These are phyloP conservation scores for Lophura nycthemera DNA, from an alignment of 2,113 vertebrate species.

Conservation along the genomic window DNA sequence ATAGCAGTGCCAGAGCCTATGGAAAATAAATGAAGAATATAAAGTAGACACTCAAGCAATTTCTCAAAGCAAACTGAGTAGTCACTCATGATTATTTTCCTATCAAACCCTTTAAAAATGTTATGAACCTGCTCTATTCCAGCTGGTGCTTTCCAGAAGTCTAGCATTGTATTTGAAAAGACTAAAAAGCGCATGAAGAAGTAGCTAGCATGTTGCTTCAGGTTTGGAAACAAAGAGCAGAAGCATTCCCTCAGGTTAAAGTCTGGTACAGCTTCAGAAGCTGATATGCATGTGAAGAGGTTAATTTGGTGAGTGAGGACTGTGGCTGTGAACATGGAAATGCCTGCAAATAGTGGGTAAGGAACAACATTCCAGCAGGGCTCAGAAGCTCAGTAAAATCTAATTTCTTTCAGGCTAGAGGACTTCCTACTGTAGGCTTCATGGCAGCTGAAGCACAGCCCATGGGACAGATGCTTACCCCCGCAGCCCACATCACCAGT, in stretches of 20 bases:
- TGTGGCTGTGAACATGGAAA: not conserved
- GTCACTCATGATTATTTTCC: slow-evolving; percentile 51
- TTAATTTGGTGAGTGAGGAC: not conserved
- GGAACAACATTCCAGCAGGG: not conserved
- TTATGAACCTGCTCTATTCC: slow-evolving; percentile 19
- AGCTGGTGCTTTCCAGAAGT: slow-evolving; percentile 8
- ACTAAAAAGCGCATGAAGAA: not conserved
- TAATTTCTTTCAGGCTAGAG: too few species aligned
- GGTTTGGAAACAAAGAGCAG: not conserved
- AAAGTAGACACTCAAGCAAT: not conserved
- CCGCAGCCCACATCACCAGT: not conserved
- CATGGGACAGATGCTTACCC: accelerated
- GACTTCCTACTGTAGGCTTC: not conserved
- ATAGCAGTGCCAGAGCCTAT: not conserved
- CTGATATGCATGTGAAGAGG: not conserved
- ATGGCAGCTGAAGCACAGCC: not conserved
- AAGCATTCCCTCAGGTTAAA: not conserved
- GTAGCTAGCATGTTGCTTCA: not conserved
- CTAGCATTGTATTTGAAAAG: slow-evolving; percentile 8
- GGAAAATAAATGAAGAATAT: slow-evolving; percentile 31
- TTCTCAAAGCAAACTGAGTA: slow-evolving; percentile 51
- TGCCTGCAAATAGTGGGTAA: not conserved
- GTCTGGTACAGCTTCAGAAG: not conserved
- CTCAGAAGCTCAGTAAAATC: not conserved
- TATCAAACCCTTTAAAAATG: not conserved